Base-by-base conservation (phyloP, 2,113 vertebrate species). In the Festucalex cinctus region DNA sequence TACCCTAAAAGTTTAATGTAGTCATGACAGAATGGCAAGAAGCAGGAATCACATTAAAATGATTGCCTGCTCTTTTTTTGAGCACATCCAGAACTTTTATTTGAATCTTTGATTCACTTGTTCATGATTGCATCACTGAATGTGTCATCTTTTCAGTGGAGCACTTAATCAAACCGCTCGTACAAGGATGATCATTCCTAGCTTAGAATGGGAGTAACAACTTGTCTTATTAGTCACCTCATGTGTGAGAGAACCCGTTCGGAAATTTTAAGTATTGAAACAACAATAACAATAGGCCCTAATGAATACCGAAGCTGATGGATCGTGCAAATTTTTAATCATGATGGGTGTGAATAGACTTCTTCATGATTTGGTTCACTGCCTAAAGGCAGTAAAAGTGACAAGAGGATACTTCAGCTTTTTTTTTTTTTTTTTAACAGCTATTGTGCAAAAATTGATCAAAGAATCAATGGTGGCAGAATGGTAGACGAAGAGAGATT, bases 121-220 rank as follows among this genome's bases (percentile, higher is more conserved):
- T 60, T 20, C 9, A 8, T 9, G 7, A 10, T 51, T 69, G 32
- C 70, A 68, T 75, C 64, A 62, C 8, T 48, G 4, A 19, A 1
- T 16, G 22, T 35, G 37, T 65, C 22, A 46, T 39, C 32, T 16
- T 44, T 75, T 68, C 68, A 74, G 17, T 35, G 37, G 62, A 75
- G 74, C 63, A 32, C 17, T 63, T 70, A 73, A 81, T 84, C 68
- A 76, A 63, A 70, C 54, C 53, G 69, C 44, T 62, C 3, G 2
- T 64, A 65, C 56, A 39, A 66, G 39, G 36, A 12, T 71, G 49
- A 70, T 77, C 69, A 78, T 81, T 86, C 4, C 2, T 80, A 78
- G 65, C 60, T 35, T 20, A 14, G 14, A 60, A 77, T 9, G 68
- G 63, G 77, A 80, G 60, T 65, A 76, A 79, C 64, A 71, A 65